Conservation (phyloP, 1,140 invertebrate genomes). For the Lineus longissimus region DNA sequence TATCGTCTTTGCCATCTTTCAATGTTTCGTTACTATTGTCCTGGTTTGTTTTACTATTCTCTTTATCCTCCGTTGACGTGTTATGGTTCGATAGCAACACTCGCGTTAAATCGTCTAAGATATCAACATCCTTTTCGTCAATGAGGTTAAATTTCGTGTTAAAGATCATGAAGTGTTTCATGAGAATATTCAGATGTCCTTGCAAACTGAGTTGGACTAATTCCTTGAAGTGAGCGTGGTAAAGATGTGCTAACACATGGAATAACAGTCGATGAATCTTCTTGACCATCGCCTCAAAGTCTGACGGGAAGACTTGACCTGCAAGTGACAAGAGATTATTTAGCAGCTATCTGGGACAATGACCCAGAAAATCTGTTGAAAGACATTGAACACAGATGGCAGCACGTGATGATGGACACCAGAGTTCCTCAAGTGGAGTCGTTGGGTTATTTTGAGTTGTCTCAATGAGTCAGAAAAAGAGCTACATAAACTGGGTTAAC, state of each 20-base stretch:
- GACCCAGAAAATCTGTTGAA: no score
- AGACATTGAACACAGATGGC: no score
- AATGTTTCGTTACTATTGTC: no score
- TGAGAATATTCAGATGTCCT: slow-evolving; percentile 88
- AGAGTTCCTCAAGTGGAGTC: no score
- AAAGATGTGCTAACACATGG: slow-evolving; percentile 96
- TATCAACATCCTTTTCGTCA: slow-evolving; percentile 86
- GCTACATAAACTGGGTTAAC: no score
- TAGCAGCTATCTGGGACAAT: no score
- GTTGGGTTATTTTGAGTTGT: no score
- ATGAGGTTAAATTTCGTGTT: slow-evolving; percentile 84
- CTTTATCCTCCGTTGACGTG: not conserved
- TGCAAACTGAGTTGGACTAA: slow-evolving; percentile 87
- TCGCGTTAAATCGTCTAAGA: slow-evolving; percentile 65
- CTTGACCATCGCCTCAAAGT: slow-evolving; percentile 90
- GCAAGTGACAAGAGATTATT: slow-evolving; percentile 25
- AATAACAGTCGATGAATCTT: slow-evolving; percentile 94
- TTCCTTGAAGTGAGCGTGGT: slow-evolving; percentile 95
- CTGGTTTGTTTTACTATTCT: no score
- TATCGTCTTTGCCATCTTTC: no score
- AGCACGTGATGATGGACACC: no score
- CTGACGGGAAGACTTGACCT: slow-evolving; percentile 92
- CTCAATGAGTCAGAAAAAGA: no score
- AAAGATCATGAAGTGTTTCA: slow-evolving; percentile 88
- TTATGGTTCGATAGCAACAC: slow-evolving; percentile 2